Evolutionary conservation across 2,888 invertebrate species (phyloP).

Genomic region (Conistra vaccinii): DNA sequence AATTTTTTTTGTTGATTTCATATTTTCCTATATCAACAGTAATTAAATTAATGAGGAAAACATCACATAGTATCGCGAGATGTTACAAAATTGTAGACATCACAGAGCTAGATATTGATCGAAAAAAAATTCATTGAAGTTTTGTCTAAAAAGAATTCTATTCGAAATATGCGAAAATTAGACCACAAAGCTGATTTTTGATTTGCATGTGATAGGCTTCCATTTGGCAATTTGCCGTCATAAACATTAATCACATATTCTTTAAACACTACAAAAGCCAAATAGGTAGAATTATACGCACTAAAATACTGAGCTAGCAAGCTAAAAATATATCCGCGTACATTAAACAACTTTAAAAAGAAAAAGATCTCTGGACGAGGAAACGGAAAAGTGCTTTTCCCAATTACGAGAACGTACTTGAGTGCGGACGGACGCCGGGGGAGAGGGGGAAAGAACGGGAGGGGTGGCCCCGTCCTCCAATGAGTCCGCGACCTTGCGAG

Average conservation of each 20-base stretch:
- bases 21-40: too few species aligned
- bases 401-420: slow-evolving; percentile 66
- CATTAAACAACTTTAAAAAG: slow-evolving; percentile 50
- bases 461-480: slow-evolving; percentile 61
- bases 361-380: slow-evolving; percentile 43
- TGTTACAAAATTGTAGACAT: background rate
- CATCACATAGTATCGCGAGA: background rate
- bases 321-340: slow-evolving; percentile 12
- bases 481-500: slow-evolving; percentile 70
- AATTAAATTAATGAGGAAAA: background rate
- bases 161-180: background rate
- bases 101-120: background rate
- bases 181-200: background rate
- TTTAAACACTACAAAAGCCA: background rate
- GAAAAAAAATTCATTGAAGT: background rate
- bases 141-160: background rate
- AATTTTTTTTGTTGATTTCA: too few species aligned
- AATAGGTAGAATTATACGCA: background rate
- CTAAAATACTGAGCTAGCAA: background rate
- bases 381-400: slow-evolving; percentile 66
- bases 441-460: slow-evolving; percentile 6
- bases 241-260: background rate
- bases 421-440: slow-evolving; percentile 49
- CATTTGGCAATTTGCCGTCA: background rate
- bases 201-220: background rate